Evolutionary conservation across 2,797 vertebrate species (phyloP).

Genomic region (Channallabes apus): DNA sequence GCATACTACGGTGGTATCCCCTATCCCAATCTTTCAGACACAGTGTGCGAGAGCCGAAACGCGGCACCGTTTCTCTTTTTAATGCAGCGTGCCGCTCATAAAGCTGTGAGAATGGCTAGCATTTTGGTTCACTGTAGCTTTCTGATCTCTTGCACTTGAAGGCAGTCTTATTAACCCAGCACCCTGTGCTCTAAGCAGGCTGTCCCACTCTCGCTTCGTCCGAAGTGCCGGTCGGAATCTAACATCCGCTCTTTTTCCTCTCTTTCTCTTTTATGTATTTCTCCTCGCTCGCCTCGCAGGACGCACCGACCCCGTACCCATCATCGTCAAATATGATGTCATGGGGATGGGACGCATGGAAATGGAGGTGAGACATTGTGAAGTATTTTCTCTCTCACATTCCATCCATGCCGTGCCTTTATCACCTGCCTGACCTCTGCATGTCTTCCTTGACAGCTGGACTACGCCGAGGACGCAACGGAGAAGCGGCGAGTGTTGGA

Average conservation of each 20-base stretch:
- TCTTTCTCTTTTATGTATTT: constrained; percentile 55
- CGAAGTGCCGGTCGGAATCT: constrained; percentile 48
- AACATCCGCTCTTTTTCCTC: constrained; percentile 67
- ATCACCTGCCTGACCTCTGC: neutral
- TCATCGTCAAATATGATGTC: constrained; percentile 98
- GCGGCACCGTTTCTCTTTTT: constrained; percentile 20
- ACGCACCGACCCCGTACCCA: constrained; percentile 97
- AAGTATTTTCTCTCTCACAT: neutral
- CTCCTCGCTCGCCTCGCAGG: constrained; percentile 70
- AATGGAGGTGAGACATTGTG: constrained; percentile 87
- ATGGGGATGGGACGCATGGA: constrained; percentile 99
- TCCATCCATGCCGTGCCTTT: neutral
- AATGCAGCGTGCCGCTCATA: constrained; percentile 36
- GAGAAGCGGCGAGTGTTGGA: constrained; percentile 94
- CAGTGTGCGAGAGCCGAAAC: constrained; percentile 19
- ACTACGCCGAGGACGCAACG: constrained; percentile 97
- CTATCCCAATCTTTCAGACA: neutral
- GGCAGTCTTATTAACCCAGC: constrained; percentile 99
- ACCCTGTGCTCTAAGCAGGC: constrained; percentile 88
- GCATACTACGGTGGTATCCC: neutral
- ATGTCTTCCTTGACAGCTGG: constrained; percentile 74
- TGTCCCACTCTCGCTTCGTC: constrained; percentile 68
- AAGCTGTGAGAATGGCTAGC: constrained; percentile 99
- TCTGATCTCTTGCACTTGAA: constrained; percentile 99
- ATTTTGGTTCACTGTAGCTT: constrained; percentile 99